Conservation (phyloP, 2,113 vertebrate genomes). For the Passer montanus region DNA sequence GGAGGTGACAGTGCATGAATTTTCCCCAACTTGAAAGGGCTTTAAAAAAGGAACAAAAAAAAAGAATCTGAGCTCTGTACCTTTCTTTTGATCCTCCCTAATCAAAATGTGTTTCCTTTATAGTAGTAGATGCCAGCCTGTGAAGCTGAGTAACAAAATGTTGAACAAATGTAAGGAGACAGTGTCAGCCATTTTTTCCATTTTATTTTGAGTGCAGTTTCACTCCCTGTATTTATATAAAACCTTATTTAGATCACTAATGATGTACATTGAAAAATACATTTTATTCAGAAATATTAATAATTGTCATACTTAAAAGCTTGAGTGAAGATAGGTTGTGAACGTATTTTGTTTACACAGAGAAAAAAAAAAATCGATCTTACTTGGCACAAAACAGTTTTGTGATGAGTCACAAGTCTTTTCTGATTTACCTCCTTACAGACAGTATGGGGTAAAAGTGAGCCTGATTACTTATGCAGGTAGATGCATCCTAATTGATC, state of each 20-base stretch:
- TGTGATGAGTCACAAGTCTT: background rate
- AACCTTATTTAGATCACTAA: constrained; percentile 53
- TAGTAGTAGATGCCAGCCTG: constrained; percentile 54
- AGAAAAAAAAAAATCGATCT: background rate
- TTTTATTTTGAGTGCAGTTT: constrained; percentile 57
- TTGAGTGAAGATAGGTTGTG: constrained; percentile 45
- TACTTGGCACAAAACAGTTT: background rate
- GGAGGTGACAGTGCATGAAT: constrained; percentile 56
- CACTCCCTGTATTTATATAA: constrained; percentile 56
- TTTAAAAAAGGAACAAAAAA: constrained; percentile 55
- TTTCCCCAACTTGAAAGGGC: constrained; percentile 65
- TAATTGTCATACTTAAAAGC: constrained; percentile 34
- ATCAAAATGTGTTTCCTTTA: constrained; percentile 64
- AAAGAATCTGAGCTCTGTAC: constrained; percentile 19
- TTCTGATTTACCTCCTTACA: background rate
- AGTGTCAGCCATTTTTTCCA: constrained; percentile 39
- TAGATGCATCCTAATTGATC: background rate
- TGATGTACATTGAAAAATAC: constrained; percentile 49
- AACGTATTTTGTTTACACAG: constrained; percentile 8
- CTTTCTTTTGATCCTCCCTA: constrained; percentile 63
- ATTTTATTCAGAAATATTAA: constrained; percentile 59
- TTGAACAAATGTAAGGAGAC: constrained; percentile 68
- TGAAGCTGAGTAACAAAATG: constrained; percentile 55
- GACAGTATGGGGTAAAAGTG: background rate
- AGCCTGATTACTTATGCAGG: background rate